Evolutionary conservation across 2,797 vertebrate species (phyloP).

Genomic region (Loris lydekkerianus): DNA sequence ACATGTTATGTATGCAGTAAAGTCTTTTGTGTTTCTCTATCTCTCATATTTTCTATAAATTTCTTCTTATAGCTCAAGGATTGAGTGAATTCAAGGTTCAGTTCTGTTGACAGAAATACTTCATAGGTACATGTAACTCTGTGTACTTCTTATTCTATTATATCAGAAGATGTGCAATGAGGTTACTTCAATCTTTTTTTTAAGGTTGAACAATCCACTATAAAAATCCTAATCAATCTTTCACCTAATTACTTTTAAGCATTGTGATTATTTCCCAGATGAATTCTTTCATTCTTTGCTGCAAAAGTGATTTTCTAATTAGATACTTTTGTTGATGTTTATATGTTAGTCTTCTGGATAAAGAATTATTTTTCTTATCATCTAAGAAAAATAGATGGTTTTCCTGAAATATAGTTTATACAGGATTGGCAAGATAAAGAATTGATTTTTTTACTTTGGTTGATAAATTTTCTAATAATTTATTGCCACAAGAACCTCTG

Average conservation of each 20-base stretch:
- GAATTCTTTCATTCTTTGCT: not conserved
- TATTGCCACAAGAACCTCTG: not conserved
- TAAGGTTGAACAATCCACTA: not conserved
- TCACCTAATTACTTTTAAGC: not conserved
- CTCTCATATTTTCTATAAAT: not conserved
- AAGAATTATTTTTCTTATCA: not conserved
- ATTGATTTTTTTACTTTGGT: not conserved
- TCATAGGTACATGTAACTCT: not conserved
- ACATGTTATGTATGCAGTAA: not conserved
- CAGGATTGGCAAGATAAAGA: not conserved
- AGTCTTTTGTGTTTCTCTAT: not conserved
- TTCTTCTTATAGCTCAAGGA: not conserved
- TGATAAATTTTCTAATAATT: not conserved
- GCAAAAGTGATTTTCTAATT: slow-evolving; percentile 31
- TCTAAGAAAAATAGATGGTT: not conserved
- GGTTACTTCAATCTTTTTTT: not conserved
- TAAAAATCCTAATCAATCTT: not conserved
- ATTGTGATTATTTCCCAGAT: not conserved
- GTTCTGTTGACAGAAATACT: not conserved
- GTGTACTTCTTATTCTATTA: not conserved
- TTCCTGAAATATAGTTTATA: slow-evolving; percentile 48
- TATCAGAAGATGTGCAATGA: not conserved
- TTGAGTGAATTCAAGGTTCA: not conserved
- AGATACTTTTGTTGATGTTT: not conserved
- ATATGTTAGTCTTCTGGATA: not conserved